Evolutionary conservation across 2,888 invertebrate genomes (phyloP).

Genomic region (Drosophila fulvimacula): DNA sequence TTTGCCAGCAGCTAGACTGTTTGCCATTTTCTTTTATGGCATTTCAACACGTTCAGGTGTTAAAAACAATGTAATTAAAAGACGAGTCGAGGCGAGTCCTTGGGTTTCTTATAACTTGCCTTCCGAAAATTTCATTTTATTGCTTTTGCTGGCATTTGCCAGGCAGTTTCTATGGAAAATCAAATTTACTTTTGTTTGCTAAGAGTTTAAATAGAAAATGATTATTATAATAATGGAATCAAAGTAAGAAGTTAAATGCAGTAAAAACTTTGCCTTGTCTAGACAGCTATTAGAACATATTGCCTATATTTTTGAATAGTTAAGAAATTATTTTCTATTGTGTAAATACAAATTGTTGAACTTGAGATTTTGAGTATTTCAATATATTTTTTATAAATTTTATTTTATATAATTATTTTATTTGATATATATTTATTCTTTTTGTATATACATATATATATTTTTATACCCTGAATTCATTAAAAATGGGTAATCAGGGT

Average conservation of each 20-base stretch:
- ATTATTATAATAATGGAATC: background rate
- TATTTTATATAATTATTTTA: too few relatives aligned
- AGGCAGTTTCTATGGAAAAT: background rate
- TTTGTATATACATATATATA: too few relatives aligned
- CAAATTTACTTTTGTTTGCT: background rate
- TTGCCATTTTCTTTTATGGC: constrained; percentile 42
- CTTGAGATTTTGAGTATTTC: too few relatives aligned
- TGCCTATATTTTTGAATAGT: background rate
- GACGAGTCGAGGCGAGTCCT: constrained; percentile 31
- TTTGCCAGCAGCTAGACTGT: constrained; percentile 5
- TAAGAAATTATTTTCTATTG: background rate
- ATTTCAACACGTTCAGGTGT: constrained; percentile 70
- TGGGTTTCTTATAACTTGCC: constrained; percentile 12
- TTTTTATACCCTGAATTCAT: too few relatives aligned
- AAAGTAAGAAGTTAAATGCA: background rate
- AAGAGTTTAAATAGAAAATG: constrained; percentile 1
- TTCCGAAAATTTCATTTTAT: background rate
- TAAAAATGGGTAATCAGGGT: too few relatives aligned
- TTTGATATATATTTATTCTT: too few relatives aligned
- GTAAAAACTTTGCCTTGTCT: background rate
- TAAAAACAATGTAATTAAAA: constrained; percentile 71
- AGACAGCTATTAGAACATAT: background rate
- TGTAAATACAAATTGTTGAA: too few relatives aligned
- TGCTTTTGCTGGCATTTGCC: constrained; percentile 1
- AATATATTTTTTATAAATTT: too few relatives aligned